phyloP scores from a whole-genome alignment of 2,113 vertebrate species.

The human region DNA sequence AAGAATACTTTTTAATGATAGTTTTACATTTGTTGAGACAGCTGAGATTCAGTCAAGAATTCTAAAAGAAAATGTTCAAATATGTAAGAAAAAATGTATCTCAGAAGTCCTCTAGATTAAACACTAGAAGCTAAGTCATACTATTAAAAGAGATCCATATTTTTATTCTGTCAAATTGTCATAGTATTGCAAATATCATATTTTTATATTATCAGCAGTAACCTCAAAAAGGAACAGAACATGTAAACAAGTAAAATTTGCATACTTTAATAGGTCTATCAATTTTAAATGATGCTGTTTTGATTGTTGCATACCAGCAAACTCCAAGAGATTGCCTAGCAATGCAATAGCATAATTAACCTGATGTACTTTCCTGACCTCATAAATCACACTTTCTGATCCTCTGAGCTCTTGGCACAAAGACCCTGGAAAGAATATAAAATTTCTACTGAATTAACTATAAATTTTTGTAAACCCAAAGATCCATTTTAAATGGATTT shows the following conservation, averaged over 20 bases:
- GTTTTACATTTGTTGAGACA: conserved; percentile 28
- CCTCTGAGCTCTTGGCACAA: conserved; percentile 37
- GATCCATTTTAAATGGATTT: conserved; percentile 23
- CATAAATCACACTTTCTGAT: background rate
- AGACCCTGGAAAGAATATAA: conserved; percentile 42
- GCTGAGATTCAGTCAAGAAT: background rate
- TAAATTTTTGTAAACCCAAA: background rate
- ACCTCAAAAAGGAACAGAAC: conserved; percentile 63
- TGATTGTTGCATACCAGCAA: conserved; percentile 36
- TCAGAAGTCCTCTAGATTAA: conserved; percentile 51
- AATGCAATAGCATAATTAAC: conserved; percentile 33
- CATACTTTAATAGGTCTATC: conserved; percentile 67
- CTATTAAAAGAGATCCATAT: conserved; percentile 33
- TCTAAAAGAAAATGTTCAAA: background rate
- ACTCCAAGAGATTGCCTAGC: background rate
- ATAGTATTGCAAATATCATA: conserved; percentile 31
- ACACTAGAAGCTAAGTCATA: background rate
- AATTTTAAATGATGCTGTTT: conserved; percentile 52
- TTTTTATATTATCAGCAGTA: conserved; percentile 60
- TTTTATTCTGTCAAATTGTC: conserved; percentile 43
- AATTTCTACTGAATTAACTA: background rate
- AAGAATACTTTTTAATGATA: background rate
- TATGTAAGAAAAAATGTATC: conserved; percentile 39
- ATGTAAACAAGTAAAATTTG: conserved; percentile 50
- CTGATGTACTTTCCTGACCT: conserved; percentile 44